phyloP scores from a whole-genome alignment of 2,113 vertebrate species.

The Pteropus alecto region DNA sequence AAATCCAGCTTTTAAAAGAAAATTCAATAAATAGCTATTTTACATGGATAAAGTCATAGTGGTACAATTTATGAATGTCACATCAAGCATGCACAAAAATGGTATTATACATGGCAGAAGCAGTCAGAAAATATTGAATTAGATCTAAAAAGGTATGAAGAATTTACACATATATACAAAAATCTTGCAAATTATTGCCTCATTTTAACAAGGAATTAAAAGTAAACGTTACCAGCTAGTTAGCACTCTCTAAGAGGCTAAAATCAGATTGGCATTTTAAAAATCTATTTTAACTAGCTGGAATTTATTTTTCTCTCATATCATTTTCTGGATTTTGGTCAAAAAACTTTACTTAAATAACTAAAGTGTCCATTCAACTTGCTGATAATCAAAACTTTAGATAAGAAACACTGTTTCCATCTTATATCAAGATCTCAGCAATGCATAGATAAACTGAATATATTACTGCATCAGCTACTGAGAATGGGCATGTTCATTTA shows the following conservation, averaged over 20 bases:
- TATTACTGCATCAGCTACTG: slow-evolving; percentile 91
- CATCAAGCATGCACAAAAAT: slow-evolving; percentile 92
- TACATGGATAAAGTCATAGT: slow-evolving; percentile 92
- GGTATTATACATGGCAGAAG: slow-evolving; percentile 85
- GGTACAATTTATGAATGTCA: slow-evolving; percentile 89
- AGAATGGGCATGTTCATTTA: slow-evolving; percentile 86
- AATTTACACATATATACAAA: slow-evolving; percentile 97
- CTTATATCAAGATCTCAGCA: slow-evolving; percentile 89
- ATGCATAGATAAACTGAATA: slow-evolving; percentile 96
- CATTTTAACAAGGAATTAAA: slow-evolving; percentile 92
- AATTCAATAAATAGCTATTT: slow-evolving; percentile 90
- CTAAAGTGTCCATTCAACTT: slow-evolving; percentile 88
- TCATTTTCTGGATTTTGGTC: slow-evolving; percentile 87
- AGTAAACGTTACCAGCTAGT: slow-evolving; percentile 87
- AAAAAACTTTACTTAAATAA: slow-evolving; percentile 86
- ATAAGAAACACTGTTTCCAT: slow-evolving; percentile 86
- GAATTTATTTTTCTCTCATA: slow-evolving; percentile 84
- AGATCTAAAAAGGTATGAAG: slow-evolving; percentile 86
- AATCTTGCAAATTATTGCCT: slow-evolving; percentile 97
- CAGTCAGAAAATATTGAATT: slow-evolving; percentile 89
- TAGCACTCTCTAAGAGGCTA: slow-evolving; percentile 90
- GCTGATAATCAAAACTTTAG: slow-evolving; percentile 88
- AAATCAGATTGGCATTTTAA: slow-evolving; percentile 87
- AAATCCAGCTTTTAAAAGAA: slow-evolving; percentile 84
- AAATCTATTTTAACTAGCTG: slow-evolving; percentile 82